These are phyloP conservation scores for Lysandra bellargus DNA, from an alignment of 2,888 invertebrate genomes.

Conservation along the genomic window DNA sequence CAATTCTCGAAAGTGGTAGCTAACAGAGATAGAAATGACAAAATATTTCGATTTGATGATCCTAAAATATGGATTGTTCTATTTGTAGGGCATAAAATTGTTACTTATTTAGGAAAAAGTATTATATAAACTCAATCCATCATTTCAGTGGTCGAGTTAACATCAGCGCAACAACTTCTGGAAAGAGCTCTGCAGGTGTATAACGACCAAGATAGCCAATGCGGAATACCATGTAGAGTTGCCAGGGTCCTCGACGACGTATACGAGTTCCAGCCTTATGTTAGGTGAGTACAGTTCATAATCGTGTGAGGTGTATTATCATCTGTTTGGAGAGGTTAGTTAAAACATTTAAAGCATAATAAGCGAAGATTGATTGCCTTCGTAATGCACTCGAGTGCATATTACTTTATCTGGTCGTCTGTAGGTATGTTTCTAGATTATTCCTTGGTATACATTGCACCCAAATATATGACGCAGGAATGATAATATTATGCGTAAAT, in stretches of 20 bases:
- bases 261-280: constrained; percentile 75
- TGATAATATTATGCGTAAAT: no score
- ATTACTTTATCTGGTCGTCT: not conserved
- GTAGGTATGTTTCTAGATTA: constrained; percentile 6
- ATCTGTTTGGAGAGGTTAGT: not conserved
- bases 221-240: constrained; percentile 70
- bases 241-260: constrained; percentile 71
- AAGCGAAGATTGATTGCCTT: constrained; percentile 1
- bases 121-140: not conserved
- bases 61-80: no score
- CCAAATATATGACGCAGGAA: no score
- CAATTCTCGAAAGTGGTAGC: no score
- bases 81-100: no score
- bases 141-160: constrained; percentile 63
- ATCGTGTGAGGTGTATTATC: constrained; percentile 28
- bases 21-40: no score
- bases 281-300: constrained; percentile 54
- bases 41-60: no score
- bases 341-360: constrained; percentile 4
- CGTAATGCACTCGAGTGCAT: constrained; percentile 3
- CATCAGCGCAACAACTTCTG: constrained; percentile 70
- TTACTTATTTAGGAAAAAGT: no score
- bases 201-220: constrained; percentile 50
- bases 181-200: constrained; percentile 71
- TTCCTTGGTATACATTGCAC: not conserved